Evolutionary conservation across 2,113 vertebrate genomes (phyloP).

Genomic region (Pelobates fuscus): DNA sequence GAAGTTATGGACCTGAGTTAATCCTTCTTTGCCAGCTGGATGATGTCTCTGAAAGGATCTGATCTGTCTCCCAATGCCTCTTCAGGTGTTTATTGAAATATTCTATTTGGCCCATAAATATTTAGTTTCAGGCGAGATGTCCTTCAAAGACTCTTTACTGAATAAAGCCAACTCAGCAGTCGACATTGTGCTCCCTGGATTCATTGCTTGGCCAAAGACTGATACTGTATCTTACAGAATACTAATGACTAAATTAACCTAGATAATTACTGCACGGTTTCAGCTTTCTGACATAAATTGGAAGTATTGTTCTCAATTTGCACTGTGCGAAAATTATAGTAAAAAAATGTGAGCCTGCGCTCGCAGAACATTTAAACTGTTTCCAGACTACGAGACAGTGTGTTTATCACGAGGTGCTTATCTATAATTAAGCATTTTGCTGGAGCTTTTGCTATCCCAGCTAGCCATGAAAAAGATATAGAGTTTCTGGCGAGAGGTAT

Average conservation of each 20-base stretch:
- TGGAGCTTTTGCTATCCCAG: no score
- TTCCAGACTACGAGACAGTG: neutral
- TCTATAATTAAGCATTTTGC: constrained; percentile 4
- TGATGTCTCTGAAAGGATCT: no score
- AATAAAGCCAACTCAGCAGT: constrained; percentile 11
- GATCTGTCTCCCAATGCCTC: no score
- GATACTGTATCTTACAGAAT: neutral
- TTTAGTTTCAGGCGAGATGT: no score
- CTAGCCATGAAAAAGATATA: no score
- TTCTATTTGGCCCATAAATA: no score
- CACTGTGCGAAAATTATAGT: neutral
- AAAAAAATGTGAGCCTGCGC: neutral
- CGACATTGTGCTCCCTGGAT: neutral
- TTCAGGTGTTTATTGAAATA: no score
- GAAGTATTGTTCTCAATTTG: neutral
- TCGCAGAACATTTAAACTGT: neutral
- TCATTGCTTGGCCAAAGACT: neutral
- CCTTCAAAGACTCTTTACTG: neutral
- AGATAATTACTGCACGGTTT: neutral
- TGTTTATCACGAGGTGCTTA: constrained; percentile 5
- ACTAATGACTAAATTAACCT: constrained; percentile 1
- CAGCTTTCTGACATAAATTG: neutral
- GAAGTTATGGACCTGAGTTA: no score
- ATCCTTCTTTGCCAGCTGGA: no score
- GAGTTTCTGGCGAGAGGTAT: no score